A percentile compares a stretch with the other conserved stretches of the same genome.
phyloP scores from a whole-genome alignment of 1,140 invertebrate genomes.

The Kradibia gibbosae region DNA sequence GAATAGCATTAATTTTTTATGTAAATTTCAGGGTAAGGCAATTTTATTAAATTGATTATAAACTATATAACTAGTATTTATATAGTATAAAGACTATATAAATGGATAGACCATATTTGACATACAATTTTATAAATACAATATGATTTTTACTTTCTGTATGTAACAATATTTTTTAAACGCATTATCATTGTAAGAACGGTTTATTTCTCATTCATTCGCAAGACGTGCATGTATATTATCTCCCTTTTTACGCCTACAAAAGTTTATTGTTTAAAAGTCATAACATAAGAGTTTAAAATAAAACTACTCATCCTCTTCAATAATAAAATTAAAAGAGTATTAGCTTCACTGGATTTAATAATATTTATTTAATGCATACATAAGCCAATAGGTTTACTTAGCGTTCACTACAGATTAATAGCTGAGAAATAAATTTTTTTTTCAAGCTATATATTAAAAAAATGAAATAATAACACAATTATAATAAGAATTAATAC shows the following conservation, averaged over 20 bases:
- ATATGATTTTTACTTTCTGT: neutral
- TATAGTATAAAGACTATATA: too few species aligned
- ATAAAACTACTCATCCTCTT: neutral
- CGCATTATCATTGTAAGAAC: neutral
- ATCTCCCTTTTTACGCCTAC: neutral
- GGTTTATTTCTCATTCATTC: neutral
- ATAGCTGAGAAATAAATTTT: neutral
- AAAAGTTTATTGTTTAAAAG: conserved; percentile 15
- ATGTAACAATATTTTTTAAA: neutral
- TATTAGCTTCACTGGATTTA: neutral
- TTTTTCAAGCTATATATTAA: neutral
- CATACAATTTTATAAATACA: too few species aligned
- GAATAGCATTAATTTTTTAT: too few species aligned
- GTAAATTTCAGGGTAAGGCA: too few species aligned
- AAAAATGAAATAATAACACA: conserved; percentile 1
- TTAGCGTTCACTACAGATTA: neutral
- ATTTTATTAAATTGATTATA: too few species aligned
- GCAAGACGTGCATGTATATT: neutral
- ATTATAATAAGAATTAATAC: neutral
- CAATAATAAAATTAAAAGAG: neutral
- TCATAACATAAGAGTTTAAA: neutral
- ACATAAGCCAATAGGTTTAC: neutral
- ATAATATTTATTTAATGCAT: neutral
- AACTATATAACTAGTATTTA: too few species aligned
- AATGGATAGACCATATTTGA: too few species aligned